Percentiles rank a stretch among this genome's conserved stretches.
phyloP scores from a whole-genome alignment of 2,113 vertebrate genomes.

The Ciconia boyciana region DNA sequence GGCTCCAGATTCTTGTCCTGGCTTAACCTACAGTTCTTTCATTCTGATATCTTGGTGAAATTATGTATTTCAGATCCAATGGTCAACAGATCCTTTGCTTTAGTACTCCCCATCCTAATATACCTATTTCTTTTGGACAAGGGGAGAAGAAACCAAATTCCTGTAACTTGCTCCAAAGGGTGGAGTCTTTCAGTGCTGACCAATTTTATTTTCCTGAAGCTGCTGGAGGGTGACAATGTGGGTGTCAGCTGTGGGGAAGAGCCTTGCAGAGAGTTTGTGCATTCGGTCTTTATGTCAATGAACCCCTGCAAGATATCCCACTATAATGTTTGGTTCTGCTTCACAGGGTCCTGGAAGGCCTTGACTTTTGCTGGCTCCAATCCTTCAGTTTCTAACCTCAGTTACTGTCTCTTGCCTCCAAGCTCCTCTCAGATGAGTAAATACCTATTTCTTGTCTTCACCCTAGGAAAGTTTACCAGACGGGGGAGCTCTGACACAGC shows the following conservation, averaged over 20 bases:
- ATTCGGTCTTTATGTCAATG: fast-evolving
- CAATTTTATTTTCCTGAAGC: background rate
- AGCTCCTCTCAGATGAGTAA: background rate
- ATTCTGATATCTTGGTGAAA: background rate
- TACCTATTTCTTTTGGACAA: background rate
- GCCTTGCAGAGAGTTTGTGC: background rate
- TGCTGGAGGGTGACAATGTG: background rate
- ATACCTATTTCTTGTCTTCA: background rate
- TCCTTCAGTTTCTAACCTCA: background rate
- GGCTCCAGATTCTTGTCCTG: background rate
- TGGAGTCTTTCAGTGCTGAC: background rate
- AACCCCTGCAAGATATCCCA: fast-evolving
- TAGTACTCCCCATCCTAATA: background rate
- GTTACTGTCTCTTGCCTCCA: background rate
- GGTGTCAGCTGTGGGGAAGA: background rate
- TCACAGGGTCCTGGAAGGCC: background rate
- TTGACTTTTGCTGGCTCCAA: background rate
- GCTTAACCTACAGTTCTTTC: background rate
- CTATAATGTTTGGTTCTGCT: background rate
- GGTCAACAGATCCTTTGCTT: background rate
- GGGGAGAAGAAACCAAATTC: background rate
- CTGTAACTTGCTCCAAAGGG: background rate
- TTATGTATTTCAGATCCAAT: background rate
- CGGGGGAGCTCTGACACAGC: conserved; percentile 92
- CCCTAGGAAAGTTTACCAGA: conserved; percentile 89